These are phyloP conservation scores for Murina feae DNA, from an alignment of 2,113 vertebrate species.

Conservation along the genomic window DNA sequence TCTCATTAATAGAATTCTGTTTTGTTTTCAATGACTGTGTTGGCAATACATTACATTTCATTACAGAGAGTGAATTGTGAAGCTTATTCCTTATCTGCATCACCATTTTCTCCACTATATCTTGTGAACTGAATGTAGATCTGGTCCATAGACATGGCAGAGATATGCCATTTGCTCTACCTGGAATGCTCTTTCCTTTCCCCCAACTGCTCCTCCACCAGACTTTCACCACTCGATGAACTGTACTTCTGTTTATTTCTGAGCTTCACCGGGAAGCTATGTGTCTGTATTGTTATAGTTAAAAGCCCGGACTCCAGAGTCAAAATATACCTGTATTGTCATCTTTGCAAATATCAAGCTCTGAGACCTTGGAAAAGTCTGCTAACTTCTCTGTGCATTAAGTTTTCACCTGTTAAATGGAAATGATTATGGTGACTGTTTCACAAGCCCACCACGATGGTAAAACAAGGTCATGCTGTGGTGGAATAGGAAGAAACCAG, in stretches of 20 bases:
- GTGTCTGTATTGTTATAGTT: not conserved
- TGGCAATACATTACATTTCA: not conserved
- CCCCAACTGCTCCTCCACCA: not conserved
- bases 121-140: not conserved
- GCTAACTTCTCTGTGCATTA: not conserved
- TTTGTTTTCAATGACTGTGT: not conserved
- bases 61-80: not conserved
- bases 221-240: not conserved
- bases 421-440: not conserved
- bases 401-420: not conserved
- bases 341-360: not conserved
- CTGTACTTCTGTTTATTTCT: not conserved
- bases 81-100: not conserved
- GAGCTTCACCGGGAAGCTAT: not conserved
- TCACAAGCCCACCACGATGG: not conserved
- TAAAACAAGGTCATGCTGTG: not conserved
- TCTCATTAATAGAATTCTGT: constrained; percentile 29
- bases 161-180: not conserved
- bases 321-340: not conserved
- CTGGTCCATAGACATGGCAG: not conserved
- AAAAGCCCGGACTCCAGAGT: not conserved
- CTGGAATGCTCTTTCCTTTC: not conserved
- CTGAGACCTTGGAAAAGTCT: not conserved
- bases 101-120: not conserved
- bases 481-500: too few relatives aligned